Percentiles rank a stretch among this genome's conserved stretches.
Conservation (phyloP, 1,140 invertebrate species). For the Zaprionus camerounensis region DNA sequence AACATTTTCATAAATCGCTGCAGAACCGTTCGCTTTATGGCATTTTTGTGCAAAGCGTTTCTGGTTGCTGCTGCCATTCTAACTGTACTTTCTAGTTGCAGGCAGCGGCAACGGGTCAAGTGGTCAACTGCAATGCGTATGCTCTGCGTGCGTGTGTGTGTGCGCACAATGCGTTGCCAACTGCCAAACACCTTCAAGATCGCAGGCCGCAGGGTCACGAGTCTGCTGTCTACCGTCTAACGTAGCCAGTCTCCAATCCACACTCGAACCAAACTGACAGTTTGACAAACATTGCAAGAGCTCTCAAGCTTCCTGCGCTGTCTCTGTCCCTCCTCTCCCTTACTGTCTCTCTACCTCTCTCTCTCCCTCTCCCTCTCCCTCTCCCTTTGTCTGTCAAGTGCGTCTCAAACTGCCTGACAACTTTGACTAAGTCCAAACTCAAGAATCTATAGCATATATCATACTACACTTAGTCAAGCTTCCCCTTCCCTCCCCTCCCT, state of each 20-base stretch:
- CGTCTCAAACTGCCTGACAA: slow-evolving; percentile 49
- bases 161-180: slow-evolving; percentile 58
- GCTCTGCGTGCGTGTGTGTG: neutral
- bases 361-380: slow-evolving; percentile 6
- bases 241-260: neutral
- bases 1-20: slow-evolving; percentile 75
- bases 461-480: slow-evolving; percentile 1
- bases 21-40: slow-evolving; percentile 61
- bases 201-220: slow-evolving; percentile 10
- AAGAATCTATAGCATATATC: slow-evolving; percentile 59
- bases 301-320: slow-evolving; percentile 21
- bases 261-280: slow-evolving; percentile 51
- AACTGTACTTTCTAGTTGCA: slow-evolving; percentile 50
- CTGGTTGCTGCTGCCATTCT: slow-evolving; percentile 37
- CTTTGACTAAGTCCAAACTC: slow-evolving; percentile 73
- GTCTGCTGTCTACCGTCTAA: neutral
- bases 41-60: slow-evolving; percentile 74
- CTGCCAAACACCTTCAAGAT: slow-evolving; percentile 68
- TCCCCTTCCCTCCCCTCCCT: neutral
- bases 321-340: neutral
- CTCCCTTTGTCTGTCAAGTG: slow-evolving; percentile 58
- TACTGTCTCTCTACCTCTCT: neutral
- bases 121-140: slow-evolving; percentile 51
- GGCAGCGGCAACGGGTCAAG: slow-evolving; percentile 48
- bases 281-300: slow-evolving; percentile 68